These are phyloP conservation scores for Erpobdella octoculata DNA, from an alignment of 2,888 invertebrate genomes.

Conservation along the genomic window DNA sequence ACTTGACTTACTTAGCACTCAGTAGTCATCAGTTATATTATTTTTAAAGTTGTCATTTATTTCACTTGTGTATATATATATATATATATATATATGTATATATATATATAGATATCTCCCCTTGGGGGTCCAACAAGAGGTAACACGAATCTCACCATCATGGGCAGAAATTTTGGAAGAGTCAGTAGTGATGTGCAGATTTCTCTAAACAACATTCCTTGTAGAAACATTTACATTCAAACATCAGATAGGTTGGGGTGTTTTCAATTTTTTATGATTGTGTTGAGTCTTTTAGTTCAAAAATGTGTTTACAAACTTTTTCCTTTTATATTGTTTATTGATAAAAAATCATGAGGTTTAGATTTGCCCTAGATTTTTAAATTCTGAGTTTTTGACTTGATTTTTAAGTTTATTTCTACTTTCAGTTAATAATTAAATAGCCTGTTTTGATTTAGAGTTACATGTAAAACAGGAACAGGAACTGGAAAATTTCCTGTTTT, in stretches of 20 bases:
- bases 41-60: too few relatives aligned
- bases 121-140: constrained; percentile 88
- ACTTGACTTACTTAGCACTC: too few relatives aligned
- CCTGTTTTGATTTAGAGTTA: neutral
- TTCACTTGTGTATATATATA: too few relatives aligned
- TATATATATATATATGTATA: too few relatives aligned
- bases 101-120: too few relatives aligned
- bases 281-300: too few relatives aligned
- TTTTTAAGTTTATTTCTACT: too few relatives aligned
- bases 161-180: constrained; percentile 77
- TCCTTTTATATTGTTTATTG: neutral
- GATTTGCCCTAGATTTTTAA: too few relatives aligned
- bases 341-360: neutral
- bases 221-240: neutral
- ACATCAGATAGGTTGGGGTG: neutral
- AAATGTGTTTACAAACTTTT: too few relatives aligned
- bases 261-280: neutral
- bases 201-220: constrained; percentile 63
- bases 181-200: constrained; percentile 84
- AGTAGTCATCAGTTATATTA: too few relatives aligned
- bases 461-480: neutral
- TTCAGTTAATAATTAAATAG: too few relatives aligned
- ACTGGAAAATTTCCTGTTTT: neutral
- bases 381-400: too few relatives aligned
- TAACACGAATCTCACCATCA: constrained; percentile 86